Conservation (phyloP, 1,140 invertebrate species). For the Atta cephalotes region DNA sequence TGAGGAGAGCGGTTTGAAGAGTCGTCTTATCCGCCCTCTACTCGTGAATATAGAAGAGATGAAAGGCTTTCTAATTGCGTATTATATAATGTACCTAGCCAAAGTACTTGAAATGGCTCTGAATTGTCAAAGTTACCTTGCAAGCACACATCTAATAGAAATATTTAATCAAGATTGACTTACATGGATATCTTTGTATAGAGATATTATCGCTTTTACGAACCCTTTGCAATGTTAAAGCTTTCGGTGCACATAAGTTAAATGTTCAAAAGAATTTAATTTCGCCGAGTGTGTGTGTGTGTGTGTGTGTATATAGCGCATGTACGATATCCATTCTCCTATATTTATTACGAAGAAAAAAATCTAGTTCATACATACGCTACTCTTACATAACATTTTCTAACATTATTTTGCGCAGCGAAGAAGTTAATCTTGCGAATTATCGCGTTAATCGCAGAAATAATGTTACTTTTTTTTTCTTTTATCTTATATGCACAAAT, state of each 20-base stretch:
- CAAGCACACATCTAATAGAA: background rate
- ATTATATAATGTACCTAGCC: slow-evolving; percentile 18
- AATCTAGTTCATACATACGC: background rate
- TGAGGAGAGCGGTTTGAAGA: slow-evolving; percentile 16
- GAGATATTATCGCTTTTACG: slow-evolving; percentile 24
- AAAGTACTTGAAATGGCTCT: background rate
- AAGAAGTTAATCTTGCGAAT: slow-evolving; percentile 6
- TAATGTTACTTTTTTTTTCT: background rate
- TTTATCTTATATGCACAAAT: background rate
- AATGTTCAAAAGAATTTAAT: background rate
- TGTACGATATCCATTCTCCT: background rate
- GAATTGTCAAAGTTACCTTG: background rate
- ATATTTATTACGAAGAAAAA: slow-evolving; percentile 5
- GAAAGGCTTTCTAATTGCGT: slow-evolving; percentile 48
- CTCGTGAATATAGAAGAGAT: slow-evolving; percentile 41
- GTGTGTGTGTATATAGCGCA: background rate
- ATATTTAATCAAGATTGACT: slow-evolving; percentile 41
- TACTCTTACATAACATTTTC: background rate
- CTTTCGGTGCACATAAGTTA: slow-evolving; percentile 7
- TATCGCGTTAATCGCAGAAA: background rate
- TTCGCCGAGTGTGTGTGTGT: background rate
- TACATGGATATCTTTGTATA: slow-evolving; percentile 26
- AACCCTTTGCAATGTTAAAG: background rate
- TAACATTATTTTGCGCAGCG: slow-evolving; percentile 15
- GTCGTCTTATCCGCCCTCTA: slow-evolving; percentile 2